Conservation (phyloP, 2,888 invertebrate species). For the Drosophila melanosoma region DNA sequence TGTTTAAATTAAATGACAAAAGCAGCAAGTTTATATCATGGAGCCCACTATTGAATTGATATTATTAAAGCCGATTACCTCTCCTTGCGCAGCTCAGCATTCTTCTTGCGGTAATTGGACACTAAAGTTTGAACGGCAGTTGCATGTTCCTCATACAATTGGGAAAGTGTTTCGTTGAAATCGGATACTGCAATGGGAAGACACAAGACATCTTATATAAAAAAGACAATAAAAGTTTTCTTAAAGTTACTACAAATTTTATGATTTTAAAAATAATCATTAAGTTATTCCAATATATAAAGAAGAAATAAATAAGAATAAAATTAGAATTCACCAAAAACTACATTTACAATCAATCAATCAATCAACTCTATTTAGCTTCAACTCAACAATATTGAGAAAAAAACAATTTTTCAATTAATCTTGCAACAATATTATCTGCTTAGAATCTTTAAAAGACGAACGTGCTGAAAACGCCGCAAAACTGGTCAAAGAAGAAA, state of each 20-base stretch:
- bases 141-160: slow-evolving; percentile 95
- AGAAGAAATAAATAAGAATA: background rate
- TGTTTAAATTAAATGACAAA: slow-evolving; percentile 77
- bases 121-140: slow-evolving; percentile 94
- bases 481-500: slow-evolving; percentile 6
- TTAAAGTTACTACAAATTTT: too few relatives aligned
- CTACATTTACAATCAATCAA: background rate
- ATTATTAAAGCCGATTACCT: slow-evolving; percentile 86
- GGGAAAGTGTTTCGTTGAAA: slow-evolving; percentile 95
- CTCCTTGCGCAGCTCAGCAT: slow-evolving; percentile 94
- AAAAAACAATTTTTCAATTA: background rate
- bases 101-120: slow-evolving; percentile 93
- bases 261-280: too few relatives aligned
- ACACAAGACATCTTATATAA: background rate
- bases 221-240: too few relatives aligned
- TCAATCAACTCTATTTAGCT: background rate
- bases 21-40: slow-evolving; percentile 1
- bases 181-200: slow-evolving; percentile 90
- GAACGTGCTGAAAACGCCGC: background rate
- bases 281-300: too few relatives aligned
- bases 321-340: too few relatives aligned
- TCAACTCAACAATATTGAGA: background rate
- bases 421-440: slow-evolving; percentile 1
- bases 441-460: slow-evolving; percentile 4
- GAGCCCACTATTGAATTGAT: slow-evolving; percentile 4